These are phyloP conservation scores for Corythornis cristatus DNA, from an alignment of 2,113 vertebrate species.

Conservation along the genomic window DNA sequence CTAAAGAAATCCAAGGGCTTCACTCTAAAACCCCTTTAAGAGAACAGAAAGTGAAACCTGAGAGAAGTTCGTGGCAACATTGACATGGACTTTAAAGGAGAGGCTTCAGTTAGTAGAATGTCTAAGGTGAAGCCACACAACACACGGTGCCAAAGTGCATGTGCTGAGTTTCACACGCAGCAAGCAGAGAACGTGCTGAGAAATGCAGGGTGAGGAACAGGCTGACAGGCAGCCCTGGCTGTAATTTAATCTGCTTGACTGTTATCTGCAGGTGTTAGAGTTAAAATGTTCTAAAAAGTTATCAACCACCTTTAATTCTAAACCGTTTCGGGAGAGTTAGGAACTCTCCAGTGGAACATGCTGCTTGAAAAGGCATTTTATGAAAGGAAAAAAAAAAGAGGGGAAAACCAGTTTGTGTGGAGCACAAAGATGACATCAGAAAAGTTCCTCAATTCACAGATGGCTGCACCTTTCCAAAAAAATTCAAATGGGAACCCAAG, in stretches of 20 bases:
- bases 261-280: neutral
- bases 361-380: neutral
- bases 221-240: neutral
- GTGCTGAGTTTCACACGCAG: slow-evolving; percentile 20
- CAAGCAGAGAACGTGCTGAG: neutral
- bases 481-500: slow-evolving; percentile 43
- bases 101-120: neutral
- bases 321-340: neutral
- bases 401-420: neutral
- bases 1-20: neutral
- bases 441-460: slow-evolving; percentile 49
- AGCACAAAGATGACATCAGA: slow-evolving; percentile 53
- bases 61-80: neutral
- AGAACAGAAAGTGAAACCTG: neutral
- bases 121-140: neutral
- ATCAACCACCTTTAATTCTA: neutral
- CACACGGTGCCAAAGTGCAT: rapidly evolving
- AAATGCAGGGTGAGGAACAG: neutral
- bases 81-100: neutral
- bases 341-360: neutral
- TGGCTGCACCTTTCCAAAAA: slow-evolving; percentile 58
- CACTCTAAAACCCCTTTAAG: neutral
- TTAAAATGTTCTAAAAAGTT: slow-evolving; percentile 18
- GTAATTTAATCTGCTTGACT: slow-evolving; percentile 16
- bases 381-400: neutral